Conservation (phyloP, 30 jellyfish, hydroid and myxozoan species). For the Turritopsis dohrnii region DNA sequence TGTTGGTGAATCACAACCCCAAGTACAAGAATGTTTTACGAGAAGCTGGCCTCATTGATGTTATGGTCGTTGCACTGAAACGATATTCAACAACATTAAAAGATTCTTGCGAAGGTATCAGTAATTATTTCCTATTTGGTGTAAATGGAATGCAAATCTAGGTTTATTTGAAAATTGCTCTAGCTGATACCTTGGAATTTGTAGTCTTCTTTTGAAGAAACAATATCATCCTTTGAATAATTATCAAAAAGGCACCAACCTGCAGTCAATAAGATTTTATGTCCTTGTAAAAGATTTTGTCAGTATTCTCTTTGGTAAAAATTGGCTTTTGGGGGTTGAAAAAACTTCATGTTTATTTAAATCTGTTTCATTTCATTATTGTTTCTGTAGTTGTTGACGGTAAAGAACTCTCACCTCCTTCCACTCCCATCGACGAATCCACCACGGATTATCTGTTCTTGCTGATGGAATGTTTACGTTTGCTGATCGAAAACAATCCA, state of each 20-base stretch:
- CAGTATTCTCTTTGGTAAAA: too few species aligned
- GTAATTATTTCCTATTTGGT: too few species aligned
- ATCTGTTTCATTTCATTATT: background rate
- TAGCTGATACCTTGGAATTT: too few species aligned
- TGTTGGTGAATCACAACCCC: slow-evolving; percentile 59
- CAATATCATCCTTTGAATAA: too few species aligned
- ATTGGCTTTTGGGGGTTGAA: background rate
- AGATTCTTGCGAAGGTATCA: slow-evolving; percentile 42
- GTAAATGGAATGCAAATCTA: too few species aligned
- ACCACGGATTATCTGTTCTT: slow-evolving; percentile 61
- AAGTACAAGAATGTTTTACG: slow-evolving; percentile 48
- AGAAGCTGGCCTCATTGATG: slow-evolving; percentile 71
- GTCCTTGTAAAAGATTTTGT: too few species aligned
- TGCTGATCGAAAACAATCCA: slow-evolving; percentile 65
- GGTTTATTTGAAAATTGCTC: too few species aligned
- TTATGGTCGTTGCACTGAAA: slow-evolving; percentile 50
- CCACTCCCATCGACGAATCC: slow-evolving; percentile 23
- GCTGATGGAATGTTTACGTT: slow-evolving; percentile 81
- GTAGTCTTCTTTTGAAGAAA: too few species aligned
- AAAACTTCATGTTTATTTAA: background rate
- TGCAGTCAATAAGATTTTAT: too few species aligned
- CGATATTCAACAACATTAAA: slow-evolving; percentile 47
- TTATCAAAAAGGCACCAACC: too few species aligned
- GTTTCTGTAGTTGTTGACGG: slow-evolving; percentile 5
- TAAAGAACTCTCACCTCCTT: slow-evolving; percentile 14